phyloP scores from a whole-genome alignment of 2,797 vertebrate genomes.

The Hemitrygon akajei region DNA sequence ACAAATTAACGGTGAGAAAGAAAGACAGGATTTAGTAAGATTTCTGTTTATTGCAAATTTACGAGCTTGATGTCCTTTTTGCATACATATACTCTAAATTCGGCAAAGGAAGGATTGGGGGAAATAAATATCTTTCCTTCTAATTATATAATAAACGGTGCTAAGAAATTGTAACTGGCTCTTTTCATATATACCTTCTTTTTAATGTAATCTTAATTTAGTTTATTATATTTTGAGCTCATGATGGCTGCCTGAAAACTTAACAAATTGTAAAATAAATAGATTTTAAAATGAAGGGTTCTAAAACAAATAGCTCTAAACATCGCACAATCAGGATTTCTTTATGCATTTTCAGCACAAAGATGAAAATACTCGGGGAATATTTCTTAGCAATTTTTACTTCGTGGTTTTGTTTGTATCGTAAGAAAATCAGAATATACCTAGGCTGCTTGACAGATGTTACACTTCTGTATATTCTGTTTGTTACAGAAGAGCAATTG shows the following conservation, averaged over 20 bases:
- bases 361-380: too few species aligned
- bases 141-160: too few species aligned
- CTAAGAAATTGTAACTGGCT: neutral
- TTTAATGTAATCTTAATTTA: neutral
- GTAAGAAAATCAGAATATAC: neutral
- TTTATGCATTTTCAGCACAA: neutral
- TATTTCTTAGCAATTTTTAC: neutral
- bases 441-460: neutral
- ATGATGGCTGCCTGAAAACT: neutral
- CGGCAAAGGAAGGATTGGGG: neutral
- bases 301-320: neutral
- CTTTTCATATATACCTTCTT: neutral
- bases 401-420: neutral
- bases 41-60: slow-evolving; percentile 1
- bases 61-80: neutral
- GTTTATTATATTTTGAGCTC: too few species aligned
- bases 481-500: neutral
- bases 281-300: neutral
- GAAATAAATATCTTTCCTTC: neutral
- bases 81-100: neutral
- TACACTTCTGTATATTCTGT: neutral
- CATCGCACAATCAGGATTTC: neutral
- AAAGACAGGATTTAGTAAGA: neutral
- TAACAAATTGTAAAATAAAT: neutral
- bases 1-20: neutral